Percentiles rank a stretch among this genome's conserved stretches.
Evolutionary conservation across 2,888 invertebrate genomes (phyloP).

Genomic region (Scaptomyza polygonia): DNA sequence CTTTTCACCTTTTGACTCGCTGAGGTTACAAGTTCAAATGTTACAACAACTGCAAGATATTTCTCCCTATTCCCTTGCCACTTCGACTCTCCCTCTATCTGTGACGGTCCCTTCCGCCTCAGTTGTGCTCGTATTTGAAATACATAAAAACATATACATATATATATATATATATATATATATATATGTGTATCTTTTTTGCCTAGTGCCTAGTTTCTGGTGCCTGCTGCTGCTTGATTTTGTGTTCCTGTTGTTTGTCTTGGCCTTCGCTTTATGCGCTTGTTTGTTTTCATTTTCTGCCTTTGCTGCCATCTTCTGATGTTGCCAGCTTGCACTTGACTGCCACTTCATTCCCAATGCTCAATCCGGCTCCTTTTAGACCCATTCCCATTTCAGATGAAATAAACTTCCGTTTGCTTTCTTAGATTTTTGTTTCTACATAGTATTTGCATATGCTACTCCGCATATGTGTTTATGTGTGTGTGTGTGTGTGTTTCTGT

Average conservation of each 20-base stretch:
- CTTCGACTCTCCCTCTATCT: not conserved
- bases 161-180: slow-evolving; percentile 5
- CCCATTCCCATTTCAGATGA: slow-evolving; percentile 19
- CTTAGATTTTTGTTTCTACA: slow-evolving; percentile 43
- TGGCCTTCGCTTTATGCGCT: slow-evolving; percentile 53
- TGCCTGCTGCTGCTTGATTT: slow-evolving; percentile 50
- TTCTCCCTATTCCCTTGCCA: not conserved
- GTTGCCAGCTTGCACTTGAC: slow-evolving; percentile 57
- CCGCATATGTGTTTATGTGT: slow-evolving; percentile 3
- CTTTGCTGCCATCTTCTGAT: slow-evolving; percentile 33
- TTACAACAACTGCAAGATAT: slow-evolving; percentile 20
- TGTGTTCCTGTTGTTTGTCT: slow-evolving; percentile 63
- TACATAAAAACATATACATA: slow-evolving; percentile 1
- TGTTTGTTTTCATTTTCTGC: slow-evolving; percentile 55
- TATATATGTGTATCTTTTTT: not conserved
- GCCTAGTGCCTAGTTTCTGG: slow-evolving; percentile 4
- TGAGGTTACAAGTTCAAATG: slow-evolving; percentile 62
- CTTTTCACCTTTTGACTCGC: slow-evolving; percentile 51
- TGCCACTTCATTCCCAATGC: slow-evolving; percentile 52
- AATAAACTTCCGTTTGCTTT: slow-evolving; percentile 70
- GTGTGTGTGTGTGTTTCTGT: not conserved
- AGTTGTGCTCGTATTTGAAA: slow-evolving; percentile 6
- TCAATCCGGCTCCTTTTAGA: slow-evolving; percentile 1
- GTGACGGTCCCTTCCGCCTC: slow-evolving; percentile 16
- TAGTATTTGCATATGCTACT: slow-evolving; percentile 62